phyloP scores from a whole-genome alignment of 2,888 invertebrate species.

The Scaptomyza tumidula region DNA sequence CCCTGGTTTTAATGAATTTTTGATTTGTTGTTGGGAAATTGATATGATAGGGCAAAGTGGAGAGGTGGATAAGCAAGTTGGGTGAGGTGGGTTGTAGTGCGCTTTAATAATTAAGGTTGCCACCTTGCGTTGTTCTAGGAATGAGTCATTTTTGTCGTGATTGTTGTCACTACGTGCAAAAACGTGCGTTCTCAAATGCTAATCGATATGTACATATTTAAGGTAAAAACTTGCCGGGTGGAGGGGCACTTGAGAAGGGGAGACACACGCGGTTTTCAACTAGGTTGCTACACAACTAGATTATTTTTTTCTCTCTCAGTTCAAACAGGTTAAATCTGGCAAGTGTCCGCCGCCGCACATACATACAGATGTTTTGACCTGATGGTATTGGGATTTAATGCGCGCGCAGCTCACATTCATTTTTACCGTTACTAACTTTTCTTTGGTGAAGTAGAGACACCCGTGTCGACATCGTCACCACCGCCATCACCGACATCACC shows the following conservation, averaged over 20 bases:
- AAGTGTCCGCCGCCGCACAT: neutral
- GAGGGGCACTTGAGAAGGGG: slow-evolving; percentile 3
- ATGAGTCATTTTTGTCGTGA: slow-evolving; percentile 40
- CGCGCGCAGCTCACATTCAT: slow-evolving; percentile 37
- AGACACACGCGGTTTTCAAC: slow-evolving; percentile 1
- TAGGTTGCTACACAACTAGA: slow-evolving; percentile 14
- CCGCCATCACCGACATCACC: slow-evolving; percentile 28
- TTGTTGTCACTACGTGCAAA: slow-evolving; percentile 26
- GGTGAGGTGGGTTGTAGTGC: neutral
- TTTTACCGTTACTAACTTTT: slow-evolving; percentile 64
- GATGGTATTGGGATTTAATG: slow-evolving; percentile 18
- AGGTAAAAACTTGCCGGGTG: slow-evolving; percentile 35
- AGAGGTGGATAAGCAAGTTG: too few relatives aligned
- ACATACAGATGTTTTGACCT: neutral
- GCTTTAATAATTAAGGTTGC: slow-evolving; percentile 32
- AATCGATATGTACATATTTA: slow-evolving; percentile 26
- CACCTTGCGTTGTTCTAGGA: neutral
- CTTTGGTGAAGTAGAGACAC: slow-evolving; percentile 40
- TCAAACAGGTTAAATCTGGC: slow-evolving; percentile 43
- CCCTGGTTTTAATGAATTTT: slow-evolving; percentile 20
- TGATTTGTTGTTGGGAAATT: slow-evolving; percentile 21
- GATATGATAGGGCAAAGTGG: slow-evolving; percentile 13
- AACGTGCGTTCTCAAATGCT: slow-evolving; percentile 22
- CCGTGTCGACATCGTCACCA: slow-evolving; percentile 19
- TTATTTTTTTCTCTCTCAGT: slow-evolving; percentile 5